Base-by-base conservation (phyloP, 1,140 invertebrate genomes). In the Musca vetustissima region DNA sequence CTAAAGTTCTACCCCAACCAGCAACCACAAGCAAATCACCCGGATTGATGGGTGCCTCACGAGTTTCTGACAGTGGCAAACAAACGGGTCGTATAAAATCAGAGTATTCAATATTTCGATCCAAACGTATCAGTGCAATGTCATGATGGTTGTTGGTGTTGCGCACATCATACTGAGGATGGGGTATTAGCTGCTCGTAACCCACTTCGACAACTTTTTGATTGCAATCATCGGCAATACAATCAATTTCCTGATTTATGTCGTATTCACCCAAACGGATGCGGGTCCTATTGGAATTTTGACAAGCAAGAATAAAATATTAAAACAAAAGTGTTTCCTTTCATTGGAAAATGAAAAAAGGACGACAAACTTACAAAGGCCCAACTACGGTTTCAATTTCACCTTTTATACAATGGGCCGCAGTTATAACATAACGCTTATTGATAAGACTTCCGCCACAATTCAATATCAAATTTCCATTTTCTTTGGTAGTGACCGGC, bases 401-500 rank as follows among this genome's bases (percentile, higher is more conserved):
- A 17, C 88, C 89, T 70, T 87, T 88, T 4, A 96, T 84, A 74
- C 95, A 97, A 79, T 97, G 95, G 0, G 92, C 93, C 0, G 95
- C 95, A 0, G 95, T 96, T 22, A 89, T 70, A 2, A 89, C 82
- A 71, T 89, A 88, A 55, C 83, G 82, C 48, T 81, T 82, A 22
- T 85, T 87, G 71, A 88, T 88, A 43, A 89, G 71, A 21, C 87
- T 87, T 6, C 88, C 88, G 8, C 87, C 87, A 66, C 86, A 86
- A 70, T 85, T 84, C n/a, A 83, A 82, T 6, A 82, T 78, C 32
- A 69, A 76, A 0, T 81, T 76, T 9, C 74, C 76, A 17, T 50
- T 68, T 14, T 64, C 78, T 79, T 22, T 4, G 36, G 36, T 2
- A 43, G 11, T 9, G 21, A 21, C 13, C 13, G n/a, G n/a, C n/a